Conservation (phyloP, 2,797 vertebrate species). For the Crypturellus tataupa region DNA sequence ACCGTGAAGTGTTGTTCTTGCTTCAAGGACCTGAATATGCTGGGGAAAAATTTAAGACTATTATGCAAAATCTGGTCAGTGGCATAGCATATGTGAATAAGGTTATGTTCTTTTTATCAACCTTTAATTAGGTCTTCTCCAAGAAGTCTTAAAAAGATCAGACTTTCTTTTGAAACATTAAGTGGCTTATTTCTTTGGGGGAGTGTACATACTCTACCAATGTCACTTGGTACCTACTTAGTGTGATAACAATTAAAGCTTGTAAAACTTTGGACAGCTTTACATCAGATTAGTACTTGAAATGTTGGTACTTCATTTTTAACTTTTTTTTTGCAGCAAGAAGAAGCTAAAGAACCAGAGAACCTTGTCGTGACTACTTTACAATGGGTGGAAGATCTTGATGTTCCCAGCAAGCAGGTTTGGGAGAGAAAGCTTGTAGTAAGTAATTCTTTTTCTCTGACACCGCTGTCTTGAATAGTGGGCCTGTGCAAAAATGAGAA, state of each 20-base stretch:
- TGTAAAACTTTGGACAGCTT: not conserved
- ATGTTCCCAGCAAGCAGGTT: slow-evolving; percentile 32
- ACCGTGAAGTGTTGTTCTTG: slow-evolving; percentile 86
- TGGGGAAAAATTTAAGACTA: slow-evolving; percentile 81
- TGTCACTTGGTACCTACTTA: not conserved
- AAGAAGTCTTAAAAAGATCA: not conserved
- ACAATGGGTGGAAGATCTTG: slow-evolving; percentile 56
- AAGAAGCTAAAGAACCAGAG: slow-evolving; percentile 80
- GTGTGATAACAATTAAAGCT: not conserved
- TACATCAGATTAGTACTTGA: not conserved
- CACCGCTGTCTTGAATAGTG: not conserved
- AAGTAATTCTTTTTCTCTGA: slow-evolving; percentile 35
- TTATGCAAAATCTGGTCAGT: slow-evolving; percentile 84
- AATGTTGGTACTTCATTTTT: not conserved
- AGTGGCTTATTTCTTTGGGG: not conserved
- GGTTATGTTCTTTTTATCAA: not conserved
- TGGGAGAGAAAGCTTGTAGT: slow-evolving; percentile 80
- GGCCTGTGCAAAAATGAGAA: not conserved
- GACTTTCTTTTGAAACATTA: not conserved
- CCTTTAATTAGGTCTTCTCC: not conserved
- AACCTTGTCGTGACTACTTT: slow-evolving; percentile 65
- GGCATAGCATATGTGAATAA: not conserved
- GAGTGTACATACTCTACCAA: not conserved
- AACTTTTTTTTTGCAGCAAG: slow-evolving; percentile 77
- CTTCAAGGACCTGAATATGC: slow-evolving; percentile 84